These are phyloP conservation scores for Agonopterix alstromeriana DNA, from an alignment of 2,888 invertebrate genomes.

Conservation along the genomic window DNA sequence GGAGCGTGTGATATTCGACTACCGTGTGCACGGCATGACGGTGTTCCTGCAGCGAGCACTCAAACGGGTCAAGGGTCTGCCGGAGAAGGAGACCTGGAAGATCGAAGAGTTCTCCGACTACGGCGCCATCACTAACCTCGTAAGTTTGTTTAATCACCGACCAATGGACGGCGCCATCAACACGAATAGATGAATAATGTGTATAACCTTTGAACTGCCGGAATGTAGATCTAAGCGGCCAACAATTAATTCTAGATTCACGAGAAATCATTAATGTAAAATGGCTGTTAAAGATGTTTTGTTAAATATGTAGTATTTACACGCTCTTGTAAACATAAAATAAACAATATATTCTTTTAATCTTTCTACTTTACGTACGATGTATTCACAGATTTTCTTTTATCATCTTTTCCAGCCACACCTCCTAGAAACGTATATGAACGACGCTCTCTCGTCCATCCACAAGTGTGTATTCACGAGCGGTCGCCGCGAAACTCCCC, in stretches of 20 bases:
- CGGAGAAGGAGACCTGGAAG: constrained; percentile 89
- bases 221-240: no score
- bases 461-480: constrained; percentile 57
- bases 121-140: constrained; percentile 90
- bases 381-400: neutral
- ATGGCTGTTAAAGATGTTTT: no score
- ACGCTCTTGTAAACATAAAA: no score
- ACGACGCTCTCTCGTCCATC: constrained; percentile 56
- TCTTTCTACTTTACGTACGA: neutral
- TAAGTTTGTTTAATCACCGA: constrained; percentile 40
- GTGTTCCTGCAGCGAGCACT: constrained; percentile 90
- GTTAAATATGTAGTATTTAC: no score
- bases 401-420: constrained; percentile 38
- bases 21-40: constrained; percentile 90
- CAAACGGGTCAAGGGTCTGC: constrained; percentile 83
- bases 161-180: no score
- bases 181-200: no score
- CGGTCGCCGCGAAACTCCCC: constrained; percentile 53
- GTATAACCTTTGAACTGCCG: no score
- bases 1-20: constrained; percentile 89
- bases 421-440: constrained; percentile 48
- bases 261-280: no score
- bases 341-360: neutral
- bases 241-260: no score
- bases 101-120: constrained; percentile 89